Evolutionary conservation across 1,140 invertebrate species (phyloP).

Genomic region (Pogonognathellus flavescens): DNA sequence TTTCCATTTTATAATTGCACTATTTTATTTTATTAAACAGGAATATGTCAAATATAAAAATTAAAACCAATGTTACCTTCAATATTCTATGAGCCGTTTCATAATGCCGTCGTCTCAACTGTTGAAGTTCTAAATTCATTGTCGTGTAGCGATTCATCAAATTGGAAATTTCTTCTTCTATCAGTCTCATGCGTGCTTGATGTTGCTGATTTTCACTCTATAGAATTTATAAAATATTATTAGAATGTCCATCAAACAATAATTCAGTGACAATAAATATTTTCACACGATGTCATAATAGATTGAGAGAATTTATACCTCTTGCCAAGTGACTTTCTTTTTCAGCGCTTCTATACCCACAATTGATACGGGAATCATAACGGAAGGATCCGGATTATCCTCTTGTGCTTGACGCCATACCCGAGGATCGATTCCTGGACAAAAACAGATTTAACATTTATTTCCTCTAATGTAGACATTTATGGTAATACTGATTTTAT

Average conservation of each 20-base stretch:
- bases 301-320: slow-evolving; percentile 46
- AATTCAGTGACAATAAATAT: too few relatives aligned
- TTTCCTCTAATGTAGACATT: too few relatives aligned
- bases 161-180: slow-evolving; percentile 82
- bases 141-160: slow-evolving; percentile 81
- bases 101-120: slow-evolving; percentile 81
- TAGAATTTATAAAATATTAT: background rate
- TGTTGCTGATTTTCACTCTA: slow-evolving; percentile 85
- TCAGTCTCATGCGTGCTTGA: slow-evolving; percentile 80
- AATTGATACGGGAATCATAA: slow-evolving; percentile 88
- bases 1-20: background rate
- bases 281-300: background rate
- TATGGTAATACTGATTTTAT: too few relatives aligned
- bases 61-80: slow-evolving; percentile 76
- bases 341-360: slow-evolving; percentile 90
- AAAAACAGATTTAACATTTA: background rate
- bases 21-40: too few relatives aligned
- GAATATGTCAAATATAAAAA: background rate
- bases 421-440: slow-evolving; percentile 79
- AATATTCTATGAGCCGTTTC: slow-evolving; percentile 84
- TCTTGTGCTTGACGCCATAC: slow-evolving; percentile 79
- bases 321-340: slow-evolving; percentile 82
- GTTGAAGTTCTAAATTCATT: slow-evolving; percentile 80
- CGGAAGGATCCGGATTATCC: slow-evolving; percentile 75
- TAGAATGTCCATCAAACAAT: background rate